phyloP scores from a whole-genome alignment of 2,113 vertebrate species.

The Hippocampus guttulatus region DNA sequence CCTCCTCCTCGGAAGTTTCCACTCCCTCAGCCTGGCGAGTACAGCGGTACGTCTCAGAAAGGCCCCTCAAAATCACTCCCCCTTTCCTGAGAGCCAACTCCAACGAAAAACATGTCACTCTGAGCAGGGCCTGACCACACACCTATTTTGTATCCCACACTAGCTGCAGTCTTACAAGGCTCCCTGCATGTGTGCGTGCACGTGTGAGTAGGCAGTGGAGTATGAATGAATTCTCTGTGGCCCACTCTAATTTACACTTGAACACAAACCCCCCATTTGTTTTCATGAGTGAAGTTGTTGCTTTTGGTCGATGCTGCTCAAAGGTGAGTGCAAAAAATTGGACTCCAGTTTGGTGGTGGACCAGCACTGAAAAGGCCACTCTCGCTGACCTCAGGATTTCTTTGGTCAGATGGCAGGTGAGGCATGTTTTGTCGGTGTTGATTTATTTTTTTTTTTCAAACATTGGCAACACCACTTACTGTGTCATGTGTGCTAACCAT shows the following conservation, averaged over 20 bases:
- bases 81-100: neutral
- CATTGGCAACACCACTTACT: too few relatives aligned
- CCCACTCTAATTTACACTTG: neutral
- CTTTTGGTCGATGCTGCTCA: neutral
- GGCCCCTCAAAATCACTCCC: neutral
- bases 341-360: neutral
- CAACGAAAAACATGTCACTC: neutral
- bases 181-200: neutral
- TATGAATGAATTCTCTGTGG: neutral
- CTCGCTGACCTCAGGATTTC: neutral
- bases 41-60: neutral
- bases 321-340: neutral
- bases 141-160: neutral
- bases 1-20: neutral
- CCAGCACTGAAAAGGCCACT: neutral
- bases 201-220: neutral
- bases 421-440: too few relatives aligned
- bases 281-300: neutral
- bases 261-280: neutral
- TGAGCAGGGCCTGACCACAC: neutral
- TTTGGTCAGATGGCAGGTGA: neutral
- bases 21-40: neutral
- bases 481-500: too few relatives aligned
- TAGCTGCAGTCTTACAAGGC: neutral
- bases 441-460: too few relatives aligned